Evolutionary conservation across 2,888 invertebrate species (phyloP).

Genomic region (Malthinus flaveolus): DNA sequence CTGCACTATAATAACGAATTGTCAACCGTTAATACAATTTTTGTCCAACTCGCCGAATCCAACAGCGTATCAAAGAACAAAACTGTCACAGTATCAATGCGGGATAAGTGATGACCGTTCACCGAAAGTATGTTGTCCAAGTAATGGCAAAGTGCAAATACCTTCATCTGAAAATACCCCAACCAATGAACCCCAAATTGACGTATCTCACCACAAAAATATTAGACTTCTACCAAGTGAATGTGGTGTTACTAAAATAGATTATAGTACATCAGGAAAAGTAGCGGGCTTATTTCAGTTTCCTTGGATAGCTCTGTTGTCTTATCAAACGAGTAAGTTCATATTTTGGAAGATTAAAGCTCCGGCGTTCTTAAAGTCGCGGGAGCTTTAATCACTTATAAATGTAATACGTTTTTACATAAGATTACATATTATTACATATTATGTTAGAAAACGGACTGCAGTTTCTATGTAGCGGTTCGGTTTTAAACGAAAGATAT

Average conservation of each 20-base stretch:
- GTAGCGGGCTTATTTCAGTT: conserved; percentile 59
- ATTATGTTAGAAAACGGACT: conserved; percentile 38
- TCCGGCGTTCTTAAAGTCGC: conserved; percentile 61
- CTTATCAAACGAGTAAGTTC: conserved; percentile 55
- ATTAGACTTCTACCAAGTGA: background rate
- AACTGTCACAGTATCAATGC: background rate
- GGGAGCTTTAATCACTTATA: background rate
- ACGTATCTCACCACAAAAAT: background rate
- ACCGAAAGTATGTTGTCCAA: background rate
- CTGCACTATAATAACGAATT: background rate
- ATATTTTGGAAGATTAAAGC: conserved; percentile 61
- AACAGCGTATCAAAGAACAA: background rate
- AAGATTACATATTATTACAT: too few relatives aligned
- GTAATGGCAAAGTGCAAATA: background rate
- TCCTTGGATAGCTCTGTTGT: conserved; percentile 78
- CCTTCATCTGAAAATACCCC: background rate
- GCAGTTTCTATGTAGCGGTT: conserved; percentile 56
- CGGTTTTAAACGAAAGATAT: conserved; percentile 55
- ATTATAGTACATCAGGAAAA: background rate
- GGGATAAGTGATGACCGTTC: background rate
- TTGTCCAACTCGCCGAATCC: background rate
- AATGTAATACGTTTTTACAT: too few relatives aligned
- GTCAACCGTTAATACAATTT: background rate
- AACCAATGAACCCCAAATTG: background rate
- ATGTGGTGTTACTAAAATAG: background rate